These are phyloP conservation scores for Lutraria rhynchaena DNA, from an alignment of 1,140 invertebrate genomes.

Conservation along the genomic window DNA sequence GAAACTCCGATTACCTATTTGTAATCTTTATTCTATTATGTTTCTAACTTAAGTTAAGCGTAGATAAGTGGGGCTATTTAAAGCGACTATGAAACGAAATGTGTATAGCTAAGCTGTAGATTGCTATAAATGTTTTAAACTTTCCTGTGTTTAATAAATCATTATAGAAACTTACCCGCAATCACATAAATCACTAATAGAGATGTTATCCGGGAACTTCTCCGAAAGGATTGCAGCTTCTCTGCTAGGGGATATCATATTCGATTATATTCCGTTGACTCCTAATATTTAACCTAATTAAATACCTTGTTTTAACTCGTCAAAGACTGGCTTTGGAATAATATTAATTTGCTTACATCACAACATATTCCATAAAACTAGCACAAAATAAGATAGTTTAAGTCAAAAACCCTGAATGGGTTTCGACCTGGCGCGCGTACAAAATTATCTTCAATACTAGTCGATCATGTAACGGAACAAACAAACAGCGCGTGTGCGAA, in stretches of 20 bases:
- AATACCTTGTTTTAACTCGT: not conserved
- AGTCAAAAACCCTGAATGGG: slow-evolving; percentile 5
- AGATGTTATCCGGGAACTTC: slow-evolving; percentile 58
- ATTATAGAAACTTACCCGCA: slow-evolving; percentile 47
- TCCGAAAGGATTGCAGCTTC: slow-evolving; percentile 50
- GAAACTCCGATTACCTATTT: not conserved
- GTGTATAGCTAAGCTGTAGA: not conserved
- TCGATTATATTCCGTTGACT: not conserved
- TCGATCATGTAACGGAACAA: slow-evolving; percentile 38
- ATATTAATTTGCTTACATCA: not conserved
- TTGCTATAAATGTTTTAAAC: not conserved
- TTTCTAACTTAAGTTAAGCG: no score
- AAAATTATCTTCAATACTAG: slow-evolving; percentile 34
- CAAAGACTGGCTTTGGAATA: not conserved
- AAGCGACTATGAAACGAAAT: not conserved
- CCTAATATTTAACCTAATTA: not conserved
- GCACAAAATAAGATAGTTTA: no score
- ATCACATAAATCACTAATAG: slow-evolving; percentile 57
- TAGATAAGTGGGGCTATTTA: no score
- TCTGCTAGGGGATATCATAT: slow-evolving; percentile 44
- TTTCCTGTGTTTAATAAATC: not conserved
- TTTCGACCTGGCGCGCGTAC: slow-evolving; percentile 4
- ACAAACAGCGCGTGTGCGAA: slow-evolving; percentile 48
- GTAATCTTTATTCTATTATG: no score
- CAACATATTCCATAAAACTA: slow-evolving; percentile 15